phyloP scores from a whole-genome alignment of 2,113 vertebrate genomes.

The Fulmarus glacialis region DNA sequence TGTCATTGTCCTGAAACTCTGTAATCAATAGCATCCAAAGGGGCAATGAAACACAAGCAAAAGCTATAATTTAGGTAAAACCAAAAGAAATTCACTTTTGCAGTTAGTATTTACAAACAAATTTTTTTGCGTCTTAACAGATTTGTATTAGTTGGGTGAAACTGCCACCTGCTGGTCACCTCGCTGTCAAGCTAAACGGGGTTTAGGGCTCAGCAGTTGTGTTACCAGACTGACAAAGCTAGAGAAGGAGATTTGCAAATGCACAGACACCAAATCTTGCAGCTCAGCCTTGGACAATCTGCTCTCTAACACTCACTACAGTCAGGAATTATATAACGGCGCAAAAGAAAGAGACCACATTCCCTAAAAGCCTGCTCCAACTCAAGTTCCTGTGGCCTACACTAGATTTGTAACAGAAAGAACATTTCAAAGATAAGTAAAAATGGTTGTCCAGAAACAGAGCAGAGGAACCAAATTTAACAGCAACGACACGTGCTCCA shows the following conservation, averaged over 20 bases:
- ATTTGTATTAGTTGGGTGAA: background rate
- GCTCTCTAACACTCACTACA: background rate
- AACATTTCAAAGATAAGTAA: background rate
- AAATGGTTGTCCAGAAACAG: background rate
- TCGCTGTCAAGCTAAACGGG: fast-evolving
- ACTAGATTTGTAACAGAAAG: background rate
- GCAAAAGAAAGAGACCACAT: background rate
- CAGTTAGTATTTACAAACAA: fast-evolving
- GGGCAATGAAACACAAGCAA: fast-evolving
- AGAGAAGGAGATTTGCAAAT: background rate
- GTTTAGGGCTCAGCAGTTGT: background rate
- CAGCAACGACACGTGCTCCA: background rate
- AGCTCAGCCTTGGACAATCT: background rate
- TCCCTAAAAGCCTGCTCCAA: background rate
- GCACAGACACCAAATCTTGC: too few relatives aligned
- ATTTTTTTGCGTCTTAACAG: fast-evolving
- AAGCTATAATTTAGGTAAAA: fast-evolving
- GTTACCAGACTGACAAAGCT: background rate
- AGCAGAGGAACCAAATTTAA: background rate
- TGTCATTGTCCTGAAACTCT: background rate
- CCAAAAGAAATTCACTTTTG: fast-evolving
- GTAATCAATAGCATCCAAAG: fast-evolving
- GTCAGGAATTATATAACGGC: background rate
- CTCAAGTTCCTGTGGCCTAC: background rate
- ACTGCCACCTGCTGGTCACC: conserved; percentile 32